Conservation (phyloP, 1,140 invertebrate species). For the Mylabris phalerata region DNA sequence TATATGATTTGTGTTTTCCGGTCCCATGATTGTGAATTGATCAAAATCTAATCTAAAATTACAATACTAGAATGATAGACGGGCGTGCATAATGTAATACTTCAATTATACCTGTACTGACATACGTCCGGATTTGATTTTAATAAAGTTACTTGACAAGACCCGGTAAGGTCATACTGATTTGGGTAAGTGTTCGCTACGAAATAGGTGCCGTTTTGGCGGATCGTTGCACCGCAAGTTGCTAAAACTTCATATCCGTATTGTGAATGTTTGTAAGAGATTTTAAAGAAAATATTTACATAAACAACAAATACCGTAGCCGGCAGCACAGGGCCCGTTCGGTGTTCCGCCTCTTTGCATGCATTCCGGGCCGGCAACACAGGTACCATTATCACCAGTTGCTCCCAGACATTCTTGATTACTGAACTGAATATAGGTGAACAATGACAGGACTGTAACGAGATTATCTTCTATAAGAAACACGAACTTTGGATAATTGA, state of each 20-base stretch:
- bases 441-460: slow-evolving; percentile 38
- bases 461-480: neutral
- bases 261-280: no score
- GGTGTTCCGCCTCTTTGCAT: slow-evolving; percentile 56
- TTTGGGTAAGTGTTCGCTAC: slow-evolving; percentile 73
- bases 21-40: slow-evolving; percentile 63
- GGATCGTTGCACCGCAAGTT: slow-evolving; percentile 65
- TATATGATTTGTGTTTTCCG: slow-evolving; percentile 65
- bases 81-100: neutral
- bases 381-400: slow-evolving; percentile 71
- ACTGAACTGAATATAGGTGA: slow-evolving; percentile 66
- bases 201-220: slow-evolving; percentile 77
- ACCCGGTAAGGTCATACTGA: slow-evolving; percentile 65
- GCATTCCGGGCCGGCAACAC: slow-evolving; percentile 62
- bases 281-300: slow-evolving; percentile 47
- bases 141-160: slow-evolving; percentile 73
- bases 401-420: slow-evolving; percentile 59
- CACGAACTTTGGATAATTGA: no score
- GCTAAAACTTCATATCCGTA: slow-evolving; percentile 54
- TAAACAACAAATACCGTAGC: slow-evolving; percentile 68
- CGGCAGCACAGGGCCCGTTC: slow-evolving; percentile 70
- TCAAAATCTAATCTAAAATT: slow-evolving; percentile 68
- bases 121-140: slow-evolving; percentile 71
- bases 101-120: slow-evolving; percentile 59
- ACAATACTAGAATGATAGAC: neutral